phyloP scores from a whole-genome alignment of 2,888 invertebrate genomes.

The Lampropteryx suffumata region DNA sequence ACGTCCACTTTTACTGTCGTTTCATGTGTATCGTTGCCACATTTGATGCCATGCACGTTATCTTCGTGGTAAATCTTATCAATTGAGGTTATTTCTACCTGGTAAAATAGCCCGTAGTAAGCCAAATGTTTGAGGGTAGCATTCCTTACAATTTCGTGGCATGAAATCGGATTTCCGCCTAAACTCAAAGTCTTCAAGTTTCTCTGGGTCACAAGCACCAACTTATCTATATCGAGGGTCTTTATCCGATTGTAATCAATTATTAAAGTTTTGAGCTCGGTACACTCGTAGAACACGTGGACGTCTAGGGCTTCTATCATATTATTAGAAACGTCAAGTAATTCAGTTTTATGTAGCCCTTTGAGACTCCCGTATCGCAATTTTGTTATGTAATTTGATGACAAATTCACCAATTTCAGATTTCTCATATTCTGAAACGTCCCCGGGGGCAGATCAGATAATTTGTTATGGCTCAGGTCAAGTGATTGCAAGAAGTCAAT shows the following conservation, averaged over 20 bases:
- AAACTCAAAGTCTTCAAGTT: conserved; percentile 60
- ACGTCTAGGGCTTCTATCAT: conserved; percentile 57
- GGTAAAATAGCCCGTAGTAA: conserved; percentile 33
- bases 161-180: conserved; percentile 68
- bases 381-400: conserved; percentile 54
- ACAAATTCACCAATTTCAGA: conserved; percentile 62
- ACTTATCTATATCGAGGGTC: conserved; percentile 58
- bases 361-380: conserved; percentile 65
- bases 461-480: conserved; percentile 61
- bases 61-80: conserved; percentile 71
- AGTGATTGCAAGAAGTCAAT: conserved; percentile 55
- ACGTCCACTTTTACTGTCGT: conserved; percentile 23
- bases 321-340: conserved; percentile 66
- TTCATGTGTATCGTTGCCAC: conserved; percentile 48
- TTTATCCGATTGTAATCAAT: conserved; percentile 67
- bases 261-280: conserved; percentile 55
- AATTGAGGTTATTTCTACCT: conserved; percentile 63
- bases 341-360: conserved; percentile 61
- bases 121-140: conserved; percentile 42
- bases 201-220: conserved; percentile 49
- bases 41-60: conserved; percentile 71
- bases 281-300: conserved; percentile 68
- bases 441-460: conserved; percentile 57
- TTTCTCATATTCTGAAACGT: conserved; percentile 61
- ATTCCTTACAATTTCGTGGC: conserved; percentile 60